Evolutionary conservation across 2,888 invertebrate genomes (phyloP), one percentile per base, ranked within the genome.

Genomic region (Morpho achilles): DNA sequence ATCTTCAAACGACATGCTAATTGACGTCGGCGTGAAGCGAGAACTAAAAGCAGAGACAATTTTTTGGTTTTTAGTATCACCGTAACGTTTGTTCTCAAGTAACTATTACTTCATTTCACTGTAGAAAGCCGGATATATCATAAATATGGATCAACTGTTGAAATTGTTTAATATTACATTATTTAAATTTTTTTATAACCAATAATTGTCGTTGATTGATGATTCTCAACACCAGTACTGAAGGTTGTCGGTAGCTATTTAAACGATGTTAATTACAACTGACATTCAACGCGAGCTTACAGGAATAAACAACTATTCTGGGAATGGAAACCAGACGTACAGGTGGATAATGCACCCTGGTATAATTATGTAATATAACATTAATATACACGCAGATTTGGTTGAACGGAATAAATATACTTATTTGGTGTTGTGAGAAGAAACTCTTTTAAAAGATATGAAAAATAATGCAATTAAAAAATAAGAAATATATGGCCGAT

Each of bases 1-100:
- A 79, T 87, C 87, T 87, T 84, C 84, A 85, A 87, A 87, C 81
- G 82, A 87, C 81, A 87, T 87, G 87, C 84, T 89, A 89, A 89
- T 89, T 89, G 88, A 87, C 82, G 79, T 71, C 74, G 76, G 79
- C 76, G 80, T 79, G 80, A 82, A 80, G 75, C 76, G 75, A 70
- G 72, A 72, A 72, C 77, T 79, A 75, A 78, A 79, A 77, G 74
- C 70, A 71, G 70, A 70, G 69, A 71, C 59, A 61, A 73, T 82
- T 80, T 80, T 76, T 75, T 66, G 67, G 76, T 70, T 70, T 77
- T 75, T 72, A 67, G 72, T 69, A 62, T 63, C 67, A 62, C 67
- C 67, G 68, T 70, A 50, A 63, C 59, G 59, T 67, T 65, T 56
- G 44, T 65, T 58, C 53, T 59, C 10, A 58, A 62, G 57, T 61